Evolutionary conservation across 2,113 vertebrate genomes (phyloP).

Genomic region (Mesoclemmys tuberculata): DNA sequence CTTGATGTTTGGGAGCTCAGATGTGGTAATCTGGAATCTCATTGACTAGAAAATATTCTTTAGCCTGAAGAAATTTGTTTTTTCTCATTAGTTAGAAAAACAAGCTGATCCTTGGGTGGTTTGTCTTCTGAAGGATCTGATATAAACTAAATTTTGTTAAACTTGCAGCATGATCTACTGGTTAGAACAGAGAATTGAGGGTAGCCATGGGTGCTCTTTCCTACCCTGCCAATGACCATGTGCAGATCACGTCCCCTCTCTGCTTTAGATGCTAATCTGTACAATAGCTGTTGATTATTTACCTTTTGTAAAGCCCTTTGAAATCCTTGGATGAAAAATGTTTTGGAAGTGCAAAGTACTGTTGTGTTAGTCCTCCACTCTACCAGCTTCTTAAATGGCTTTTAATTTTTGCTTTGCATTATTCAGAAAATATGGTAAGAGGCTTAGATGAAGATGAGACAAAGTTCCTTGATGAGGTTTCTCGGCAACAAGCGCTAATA

Average conservation of each 20-base stretch:
- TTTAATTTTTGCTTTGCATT: constrained; percentile 55
- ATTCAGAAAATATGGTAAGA: constrained; percentile 97
- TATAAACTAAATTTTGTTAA: neutral
- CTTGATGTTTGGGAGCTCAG: neutral
- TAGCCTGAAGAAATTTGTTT: neutral
- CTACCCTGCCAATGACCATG: rapidly evolving
- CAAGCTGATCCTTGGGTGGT: neutral
- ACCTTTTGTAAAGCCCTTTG: neutral
- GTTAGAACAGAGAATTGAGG: rapidly evolving
- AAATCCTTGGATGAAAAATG: rapidly evolving
- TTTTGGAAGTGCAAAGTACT: neutral
- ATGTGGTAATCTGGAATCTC: neutral
- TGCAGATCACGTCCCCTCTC: neutral
- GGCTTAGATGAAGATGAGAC: constrained; percentile 96
- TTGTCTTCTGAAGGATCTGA: neutral
- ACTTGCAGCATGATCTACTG: rapidly evolving
- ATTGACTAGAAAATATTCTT: neutral
- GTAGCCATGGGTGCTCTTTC: neutral
- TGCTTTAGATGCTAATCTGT: rapidly evolving
- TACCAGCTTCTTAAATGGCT: constrained; percentile 4
- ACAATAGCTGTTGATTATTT: neutral
- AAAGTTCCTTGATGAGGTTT: constrained; percentile 96
- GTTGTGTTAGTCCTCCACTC: neutral
- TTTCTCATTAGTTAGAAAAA: neutral
- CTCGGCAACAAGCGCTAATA: constrained; percentile 92